Base-by-base conservation (phyloP, 2,888 invertebrate genomes). In the Himalopsyche anomala region DNA sequence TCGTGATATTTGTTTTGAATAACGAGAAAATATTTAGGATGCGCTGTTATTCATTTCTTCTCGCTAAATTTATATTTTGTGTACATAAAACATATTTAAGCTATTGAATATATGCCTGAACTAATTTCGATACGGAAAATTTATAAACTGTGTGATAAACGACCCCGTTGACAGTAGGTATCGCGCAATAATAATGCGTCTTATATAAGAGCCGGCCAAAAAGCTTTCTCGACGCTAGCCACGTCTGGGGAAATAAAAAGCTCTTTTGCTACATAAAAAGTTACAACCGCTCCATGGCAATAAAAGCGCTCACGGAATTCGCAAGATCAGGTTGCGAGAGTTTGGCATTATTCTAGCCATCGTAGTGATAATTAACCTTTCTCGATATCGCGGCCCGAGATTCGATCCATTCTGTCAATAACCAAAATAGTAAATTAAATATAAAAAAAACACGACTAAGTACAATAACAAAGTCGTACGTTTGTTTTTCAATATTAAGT, bases 201-300 rank as follows among this genome's bases (percentile, higher is more conserved):
- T 19, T 51, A 54, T 51, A 36, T 45, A 40, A 74, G n/a, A 17
- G 62, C 19, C n/a, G 36, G 45, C 45, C 28, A 45, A 45, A 84
- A 84, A 84, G 80, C 80, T 84, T 79, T 84, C 62, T 56, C 55
- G 28, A 80, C 8, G 80, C 80, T 9, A 28, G 55, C 84, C 62
- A 42, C 55, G 84, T 84, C 80, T 56, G 45, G 81, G 82, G 86
- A 86, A 86, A 86, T 86, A 86, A 86, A 85, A 82, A 82, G 83
- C 69, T 79, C 74, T 84, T 82, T 86, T 86, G 84, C 81, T 69
- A 69, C 45, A 86, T 86, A 84, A 84, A 86, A 86, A 83, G 83
- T 83, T 83, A 83, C 86, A 81, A 69, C 86, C 79, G 80, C 42
- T 69, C 80, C 40, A 80, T 79, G 81, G 84, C 86, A 81, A 81